A percentile compares a stretch with the other conserved stretches of the same genome.
Evolutionary conservation across 2,888 invertebrate species (phyloP).

Genomic region (Tholera decimalis): DNA sequence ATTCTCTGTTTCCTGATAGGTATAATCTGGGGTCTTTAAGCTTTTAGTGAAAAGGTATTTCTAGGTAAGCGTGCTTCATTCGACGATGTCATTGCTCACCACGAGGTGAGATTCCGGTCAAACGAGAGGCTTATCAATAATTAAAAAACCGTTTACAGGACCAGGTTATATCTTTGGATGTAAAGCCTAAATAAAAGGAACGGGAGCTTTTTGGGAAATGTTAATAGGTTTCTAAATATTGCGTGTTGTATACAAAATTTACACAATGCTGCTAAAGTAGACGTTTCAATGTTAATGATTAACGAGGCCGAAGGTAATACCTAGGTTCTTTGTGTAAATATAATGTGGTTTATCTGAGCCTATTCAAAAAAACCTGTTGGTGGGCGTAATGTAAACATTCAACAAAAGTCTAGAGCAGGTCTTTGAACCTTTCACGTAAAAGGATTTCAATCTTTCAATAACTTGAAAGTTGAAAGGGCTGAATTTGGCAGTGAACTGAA

Average conservation of each 20-base stretch:
- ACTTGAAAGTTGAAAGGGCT: constrained; percentile 45
- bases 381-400: constrained; percentile 15
- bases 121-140: too few relatives aligned
- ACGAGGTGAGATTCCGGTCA: too few relatives aligned
- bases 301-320: constrained; percentile 33
- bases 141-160: constrained; percentile 7
- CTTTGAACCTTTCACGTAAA: constrained; percentile 51
- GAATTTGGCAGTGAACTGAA: constrained; percentile 27
- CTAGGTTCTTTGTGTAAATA: constrained; percentile 37
- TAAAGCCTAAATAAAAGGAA: background rate
- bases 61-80: too few relatives aligned
- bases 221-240: background rate
- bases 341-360: constrained; percentile 21
- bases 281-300: constrained; percentile 33
- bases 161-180: background rate
- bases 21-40: too few relatives aligned
- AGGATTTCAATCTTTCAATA: constrained; percentile 39
- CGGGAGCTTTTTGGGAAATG: constrained; percentile 1
- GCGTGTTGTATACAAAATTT: constrained; percentile 14
- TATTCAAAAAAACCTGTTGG: constrained; percentile 18
- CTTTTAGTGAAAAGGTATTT: too few relatives aligned
- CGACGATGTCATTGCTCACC: too few relatives aligned
- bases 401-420: constrained; percentile 21
- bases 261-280: background rate
- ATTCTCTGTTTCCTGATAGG: too few relatives aligned